Evolutionary conservation across 2,888 invertebrate genomes (phyloP).

Genomic region (Thecophora atra): DNA sequence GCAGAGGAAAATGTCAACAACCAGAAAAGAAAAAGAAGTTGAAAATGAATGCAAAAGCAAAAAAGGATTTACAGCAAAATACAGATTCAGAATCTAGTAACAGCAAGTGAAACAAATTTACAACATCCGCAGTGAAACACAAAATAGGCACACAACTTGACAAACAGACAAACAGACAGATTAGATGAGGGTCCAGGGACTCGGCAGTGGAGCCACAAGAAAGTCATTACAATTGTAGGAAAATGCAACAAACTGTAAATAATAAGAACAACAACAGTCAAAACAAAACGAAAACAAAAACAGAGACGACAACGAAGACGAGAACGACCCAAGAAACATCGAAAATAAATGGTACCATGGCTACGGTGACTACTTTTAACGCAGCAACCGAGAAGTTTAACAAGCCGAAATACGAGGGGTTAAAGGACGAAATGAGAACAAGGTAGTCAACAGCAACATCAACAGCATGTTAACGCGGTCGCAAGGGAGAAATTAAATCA

Average conservation of each 20-base stretch:
- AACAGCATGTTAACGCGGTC: too few species aligned
- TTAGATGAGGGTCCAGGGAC: neutral
- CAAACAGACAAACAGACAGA: neutral
- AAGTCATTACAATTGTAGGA: slow-evolving; percentile 3
- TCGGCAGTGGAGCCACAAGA: neutral
- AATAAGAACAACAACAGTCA: too few species aligned
- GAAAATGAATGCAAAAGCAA: neutral
- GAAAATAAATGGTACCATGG: too few species aligned
- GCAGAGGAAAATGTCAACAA: neutral
- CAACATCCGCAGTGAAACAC: neutral
- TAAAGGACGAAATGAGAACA: too few species aligned
- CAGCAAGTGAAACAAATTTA: neutral
- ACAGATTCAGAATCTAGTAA: neutral
- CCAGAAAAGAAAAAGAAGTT: neutral
- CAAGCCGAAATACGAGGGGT: too few species aligned
- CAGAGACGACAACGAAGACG: too few species aligned
- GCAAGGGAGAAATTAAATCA: too few species aligned
- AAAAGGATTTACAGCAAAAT: neutral
- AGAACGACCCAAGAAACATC: too few species aligned
- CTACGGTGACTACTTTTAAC: too few species aligned
- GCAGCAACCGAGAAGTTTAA: too few species aligned
- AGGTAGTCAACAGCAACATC: too few species aligned
- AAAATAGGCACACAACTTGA: neutral
- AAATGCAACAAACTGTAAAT: neutral
- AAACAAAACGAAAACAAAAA: too few species aligned